Conservation (phyloP, 92 coral and sea anemone species). For the Palythoa heliodiscus region DNA sequence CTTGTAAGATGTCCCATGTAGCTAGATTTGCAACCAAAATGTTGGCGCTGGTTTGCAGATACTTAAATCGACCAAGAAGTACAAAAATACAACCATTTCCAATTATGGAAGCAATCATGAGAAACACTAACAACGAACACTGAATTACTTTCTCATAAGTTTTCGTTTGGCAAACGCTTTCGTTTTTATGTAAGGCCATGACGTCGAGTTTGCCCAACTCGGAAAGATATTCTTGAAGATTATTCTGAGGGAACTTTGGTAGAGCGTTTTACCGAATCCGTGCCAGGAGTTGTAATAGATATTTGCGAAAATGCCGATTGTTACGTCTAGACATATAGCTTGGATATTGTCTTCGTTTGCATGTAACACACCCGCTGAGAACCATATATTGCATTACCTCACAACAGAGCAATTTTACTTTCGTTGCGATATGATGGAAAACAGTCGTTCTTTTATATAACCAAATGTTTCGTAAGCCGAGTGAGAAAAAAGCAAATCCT, state of each 20-base stretch:
- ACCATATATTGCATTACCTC: too few species aligned
- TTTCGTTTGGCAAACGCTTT: slow-evolving; percentile 5
- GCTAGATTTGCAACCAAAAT: slow-evolving; percentile 55
- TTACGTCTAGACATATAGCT: too few species aligned
- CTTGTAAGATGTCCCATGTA: slow-evolving; percentile 43
- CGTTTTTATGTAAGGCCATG: background rate
- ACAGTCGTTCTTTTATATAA: too few species aligned
- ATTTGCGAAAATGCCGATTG: too few species aligned
- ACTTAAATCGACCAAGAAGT: slow-evolving; percentile 46
- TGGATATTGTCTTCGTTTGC: too few species aligned
- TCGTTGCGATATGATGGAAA: too few species aligned
- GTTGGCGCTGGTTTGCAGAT: slow-evolving; percentile 54
- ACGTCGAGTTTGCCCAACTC: background rate
- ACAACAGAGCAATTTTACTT: too few species aligned
- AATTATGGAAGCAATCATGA: slow-evolving; percentile 23
- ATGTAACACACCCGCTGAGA: too few species aligned
- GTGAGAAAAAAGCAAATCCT: too few species aligned
- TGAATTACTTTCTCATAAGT: slow-evolving; percentile 34
- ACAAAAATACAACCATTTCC: slow-evolving; percentile 49
- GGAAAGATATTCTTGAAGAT: background rate
- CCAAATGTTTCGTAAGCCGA: too few species aligned
- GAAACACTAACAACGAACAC: slow-evolving; percentile 5
- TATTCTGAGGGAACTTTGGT: background rate
- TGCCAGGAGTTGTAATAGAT: too few species aligned
- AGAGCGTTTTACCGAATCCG: too few species aligned